A percentile compares a stretch with the other conserved stretches of the same genome.
Conservation (phyloP, 35 echinoderm and acorn worm genomes). For the Diadema setosum region DNA sequence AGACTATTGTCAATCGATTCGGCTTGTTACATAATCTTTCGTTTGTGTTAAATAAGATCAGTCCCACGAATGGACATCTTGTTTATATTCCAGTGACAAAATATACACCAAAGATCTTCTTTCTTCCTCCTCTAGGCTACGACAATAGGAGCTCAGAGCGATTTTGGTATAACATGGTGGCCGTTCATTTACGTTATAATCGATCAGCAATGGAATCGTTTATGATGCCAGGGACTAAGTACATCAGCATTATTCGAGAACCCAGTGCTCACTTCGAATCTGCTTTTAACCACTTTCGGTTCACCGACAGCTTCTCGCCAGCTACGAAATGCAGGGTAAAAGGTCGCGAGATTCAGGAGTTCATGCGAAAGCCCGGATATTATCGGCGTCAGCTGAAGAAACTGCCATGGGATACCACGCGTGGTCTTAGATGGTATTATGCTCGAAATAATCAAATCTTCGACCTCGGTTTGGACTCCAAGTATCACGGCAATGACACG, state of each 20-base stretch:
- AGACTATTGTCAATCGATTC: neutral
- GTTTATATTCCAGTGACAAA: neutral
- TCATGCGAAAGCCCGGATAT: slow-evolving; percentile 13
- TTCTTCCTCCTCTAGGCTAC: neutral
- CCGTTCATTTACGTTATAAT: slow-evolving; percentile 14
- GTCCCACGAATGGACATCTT: neutral
- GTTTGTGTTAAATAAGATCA: slow-evolving; percentile 24
- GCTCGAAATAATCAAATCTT: slow-evolving; percentile 61
- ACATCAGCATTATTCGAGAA: slow-evolving; percentile 8
- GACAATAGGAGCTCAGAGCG: neutral
- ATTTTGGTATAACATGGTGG: neutral
- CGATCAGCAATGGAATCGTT: slow-evolving; percentile 6
- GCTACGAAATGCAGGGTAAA: neutral
- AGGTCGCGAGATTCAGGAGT: slow-evolving; percentile 4
- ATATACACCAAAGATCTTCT: neutral
- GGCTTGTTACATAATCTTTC: neutral
- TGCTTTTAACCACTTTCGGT: slow-evolving; percentile 17
- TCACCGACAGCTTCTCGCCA: neutral
- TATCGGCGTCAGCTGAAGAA: slow-evolving; percentile 41
- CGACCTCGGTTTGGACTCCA: slow-evolving; percentile 52
- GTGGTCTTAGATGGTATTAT: slow-evolving; percentile 38
- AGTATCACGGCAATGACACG: slow-evolving; percentile 28
- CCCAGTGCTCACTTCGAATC: slow-evolving; percentile 23
- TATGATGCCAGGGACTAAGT: neutral
- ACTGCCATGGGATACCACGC: slow-evolving; percentile 30